Percentiles rank a stretch among this genome's conserved stretches.
phyloP scores from a whole-genome alignment of 2,113 vertebrate genomes.

The Malurus elegans region DNA sequence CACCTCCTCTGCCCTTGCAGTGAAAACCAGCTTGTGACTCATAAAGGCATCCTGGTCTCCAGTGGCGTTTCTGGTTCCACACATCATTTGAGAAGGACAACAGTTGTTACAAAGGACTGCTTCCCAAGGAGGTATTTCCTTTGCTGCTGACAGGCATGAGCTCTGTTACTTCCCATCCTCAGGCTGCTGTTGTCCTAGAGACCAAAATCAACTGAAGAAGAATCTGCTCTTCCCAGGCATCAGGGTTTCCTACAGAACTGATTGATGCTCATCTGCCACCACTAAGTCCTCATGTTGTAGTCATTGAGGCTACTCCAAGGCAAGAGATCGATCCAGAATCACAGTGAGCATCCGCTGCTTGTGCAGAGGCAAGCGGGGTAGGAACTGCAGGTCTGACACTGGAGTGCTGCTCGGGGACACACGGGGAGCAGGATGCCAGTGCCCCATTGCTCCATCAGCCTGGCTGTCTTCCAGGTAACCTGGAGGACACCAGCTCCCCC shows the following conservation, averaged over 20 bases:
- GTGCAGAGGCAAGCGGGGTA: background rate
- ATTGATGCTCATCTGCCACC: background rate
- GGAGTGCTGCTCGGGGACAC: background rate
- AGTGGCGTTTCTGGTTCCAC: background rate
- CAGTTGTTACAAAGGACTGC: background rate
- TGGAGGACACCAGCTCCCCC: background rate
- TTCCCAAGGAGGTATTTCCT: background rate
- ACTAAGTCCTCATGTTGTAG: background rate
- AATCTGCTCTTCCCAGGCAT: background rate
- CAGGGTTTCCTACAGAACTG: background rate
- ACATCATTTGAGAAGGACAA: background rate
- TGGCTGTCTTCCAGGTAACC: background rate
- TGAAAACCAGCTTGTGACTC: background rate
- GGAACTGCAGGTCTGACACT: background rate
- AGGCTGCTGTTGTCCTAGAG: background rate
- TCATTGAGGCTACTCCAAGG: background rate
- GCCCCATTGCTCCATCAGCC: fast-evolving
- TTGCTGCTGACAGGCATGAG: background rate
- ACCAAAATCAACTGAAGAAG: background rate
- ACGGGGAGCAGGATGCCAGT: fast-evolving
- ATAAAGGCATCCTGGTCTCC: background rate
- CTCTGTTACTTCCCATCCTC: fast-evolving
- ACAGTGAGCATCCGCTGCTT: background rate
- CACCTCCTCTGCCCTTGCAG: background rate
- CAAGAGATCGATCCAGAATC: background rate